These are phyloP conservation scores for Hemichromis elongatus DNA, from an alignment of 2,113 vertebrate species.

Conservation along the genomic window DNA sequence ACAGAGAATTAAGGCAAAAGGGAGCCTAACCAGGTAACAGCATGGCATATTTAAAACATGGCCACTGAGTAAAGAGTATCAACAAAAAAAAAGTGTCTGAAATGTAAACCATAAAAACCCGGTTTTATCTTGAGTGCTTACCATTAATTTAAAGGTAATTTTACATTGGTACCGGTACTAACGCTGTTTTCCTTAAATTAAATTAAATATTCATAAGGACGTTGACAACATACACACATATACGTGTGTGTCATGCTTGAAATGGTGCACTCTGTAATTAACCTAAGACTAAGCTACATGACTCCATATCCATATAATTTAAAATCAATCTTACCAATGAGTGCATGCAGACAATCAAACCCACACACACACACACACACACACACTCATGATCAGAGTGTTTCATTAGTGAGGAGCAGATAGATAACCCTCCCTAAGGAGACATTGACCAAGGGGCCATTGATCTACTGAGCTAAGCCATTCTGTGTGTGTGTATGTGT, in stretches of 20 bases:
- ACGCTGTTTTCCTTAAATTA: neutral
- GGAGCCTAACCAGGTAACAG: neutral
- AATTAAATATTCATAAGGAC: neutral
- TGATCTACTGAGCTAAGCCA: slow-evolving; percentile 65
- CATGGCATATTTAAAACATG: neutral
- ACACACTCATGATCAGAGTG: slow-evolving; percentile 26
- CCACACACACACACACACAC: neutral
- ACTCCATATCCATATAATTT: neutral
- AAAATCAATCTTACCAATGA: slow-evolving; percentile 13
- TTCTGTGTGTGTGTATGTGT: slow-evolving; percentile 2
- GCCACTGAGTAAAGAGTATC: neutral
- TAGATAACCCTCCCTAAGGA: slow-evolving; percentile 63
- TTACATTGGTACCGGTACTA: neutral
- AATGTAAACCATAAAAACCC: neutral
- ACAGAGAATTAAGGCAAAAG: neutral
- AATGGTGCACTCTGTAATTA: slow-evolving; percentile 18
- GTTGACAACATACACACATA: neutral
- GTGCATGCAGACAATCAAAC: neutral
- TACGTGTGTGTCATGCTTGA: neutral
- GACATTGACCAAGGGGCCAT: slow-evolving; percentile 67
- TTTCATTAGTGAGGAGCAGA: slow-evolving; percentile 67
- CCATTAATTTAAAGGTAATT: neutral
- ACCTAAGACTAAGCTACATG: slow-evolving; percentile 9
- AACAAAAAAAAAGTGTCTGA: neutral
- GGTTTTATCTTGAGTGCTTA: neutral